A percentile compares a stretch with the other conserved stretches of the same genome.
These are phyloP conservation scores for Brachionus rubens DNA, from an alignment of 1,140 invertebrate genomes.

Conservation along the genomic window DNA sequence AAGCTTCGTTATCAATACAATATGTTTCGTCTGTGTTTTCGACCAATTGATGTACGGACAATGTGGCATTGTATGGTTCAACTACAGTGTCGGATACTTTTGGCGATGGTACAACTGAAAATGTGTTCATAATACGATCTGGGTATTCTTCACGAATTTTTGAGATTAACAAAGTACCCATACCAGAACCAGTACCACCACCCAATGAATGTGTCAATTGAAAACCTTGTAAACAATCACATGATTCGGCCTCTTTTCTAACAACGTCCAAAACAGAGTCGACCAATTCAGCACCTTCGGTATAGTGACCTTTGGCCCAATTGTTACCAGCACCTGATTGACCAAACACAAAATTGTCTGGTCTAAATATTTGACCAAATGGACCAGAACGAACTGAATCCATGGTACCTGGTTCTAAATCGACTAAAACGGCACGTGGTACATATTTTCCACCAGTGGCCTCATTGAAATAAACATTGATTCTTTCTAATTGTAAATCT, in stretches of 20 bases:
- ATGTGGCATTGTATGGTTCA: slow-evolving; percentile 73
- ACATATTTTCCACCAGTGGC: slow-evolving; percentile 82
- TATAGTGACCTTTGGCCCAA: slow-evolving; percentile 88
- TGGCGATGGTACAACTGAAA: slow-evolving; percentile 61
- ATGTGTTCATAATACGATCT: slow-evolving; percentile 62
- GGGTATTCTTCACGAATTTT: slow-evolving; percentile 62
- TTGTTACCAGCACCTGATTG: slow-evolving; percentile 79
- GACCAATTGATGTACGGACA: slow-evolving; percentile 71
- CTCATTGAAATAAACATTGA: slow-evolving; percentile 89
- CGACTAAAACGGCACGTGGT: slow-evolving; percentile 81
- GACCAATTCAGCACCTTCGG: slow-evolving; percentile 78
- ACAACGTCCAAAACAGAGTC: slow-evolving; percentile 81
- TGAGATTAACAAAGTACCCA: slow-evolving; percentile 74
- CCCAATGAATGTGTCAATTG: slow-evolving; percentile 72
- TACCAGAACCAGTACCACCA: slow-evolving; percentile 78
- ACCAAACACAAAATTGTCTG: slow-evolving; percentile 82
- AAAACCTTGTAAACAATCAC: slow-evolving; percentile 65
- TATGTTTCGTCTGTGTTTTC: slow-evolving; percentile 75
- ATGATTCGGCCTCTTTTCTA: slow-evolving; percentile 79
- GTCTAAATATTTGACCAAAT: slow-evolving; percentile 75
- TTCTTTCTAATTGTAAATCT: slow-evolving; percentile 78
- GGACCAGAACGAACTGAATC: slow-evolving; percentile 78
- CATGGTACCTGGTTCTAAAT: slow-evolving; percentile 91
- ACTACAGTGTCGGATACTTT: slow-evolving; percentile 71
- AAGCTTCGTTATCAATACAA: slow-evolving; percentile 77